Percentiles rank a stretch among this genome's conserved stretches.
phyloP scores from a whole-genome alignment of 1,140 invertebrate genomes.

The Listronotus oregonensis region DNA sequence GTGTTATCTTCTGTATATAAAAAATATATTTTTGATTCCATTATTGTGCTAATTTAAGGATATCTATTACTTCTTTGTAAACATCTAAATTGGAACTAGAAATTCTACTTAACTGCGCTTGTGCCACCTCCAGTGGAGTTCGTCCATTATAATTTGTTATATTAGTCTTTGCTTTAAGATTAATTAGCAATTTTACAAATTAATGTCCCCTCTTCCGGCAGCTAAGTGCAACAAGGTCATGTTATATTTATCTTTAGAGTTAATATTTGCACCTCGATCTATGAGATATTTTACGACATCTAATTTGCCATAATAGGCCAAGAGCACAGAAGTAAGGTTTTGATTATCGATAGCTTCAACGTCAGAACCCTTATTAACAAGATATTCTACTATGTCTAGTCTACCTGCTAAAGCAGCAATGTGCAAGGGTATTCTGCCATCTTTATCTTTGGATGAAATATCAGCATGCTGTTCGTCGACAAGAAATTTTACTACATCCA shows the following conservation, averaged over 20 bases:
- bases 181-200: neutral
- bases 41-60: no score
- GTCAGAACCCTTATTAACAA: neutral
- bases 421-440: neutral
- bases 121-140: neutral
- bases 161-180: no score
- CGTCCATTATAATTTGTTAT: neutral
- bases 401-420: neutral
- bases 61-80: no score
- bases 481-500: no score
- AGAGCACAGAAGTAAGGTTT: neutral
- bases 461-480: neutral
- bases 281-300: neutral
- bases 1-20: no score
- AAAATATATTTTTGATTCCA: no score
- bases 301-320: neutral
- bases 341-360: neutral
- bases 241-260: neutral
- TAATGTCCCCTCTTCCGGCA: no score
- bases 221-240: neutral
- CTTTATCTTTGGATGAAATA: neutral
- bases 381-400: neutral
- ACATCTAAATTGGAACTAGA: no score
- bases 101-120: no score
- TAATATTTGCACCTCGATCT: slow-evolving; percentile 1